A percentile compares a stretch with the other conserved stretches of the same genome.
These are phyloP conservation scores for Galago senegalensis DNA, from an alignment of 2,797 vertebrate genomes.

Conservation along the genomic window DNA sequence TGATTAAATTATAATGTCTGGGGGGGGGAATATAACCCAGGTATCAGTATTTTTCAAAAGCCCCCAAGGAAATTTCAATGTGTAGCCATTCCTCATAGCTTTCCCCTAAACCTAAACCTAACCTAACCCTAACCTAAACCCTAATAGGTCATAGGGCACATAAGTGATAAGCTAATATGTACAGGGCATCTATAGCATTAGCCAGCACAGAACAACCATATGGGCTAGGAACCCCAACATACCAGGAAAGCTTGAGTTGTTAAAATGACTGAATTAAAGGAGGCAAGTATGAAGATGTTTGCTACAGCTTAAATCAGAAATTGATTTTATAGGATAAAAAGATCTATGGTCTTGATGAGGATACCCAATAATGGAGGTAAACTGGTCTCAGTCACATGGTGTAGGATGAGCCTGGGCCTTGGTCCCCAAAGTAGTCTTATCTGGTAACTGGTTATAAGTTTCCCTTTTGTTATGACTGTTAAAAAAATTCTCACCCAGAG, in stretches of 20 bases:
- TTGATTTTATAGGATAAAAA: neutral
- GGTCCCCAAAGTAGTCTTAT: neutral
- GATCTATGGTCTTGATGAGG: neutral
- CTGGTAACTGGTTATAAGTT: neutral
- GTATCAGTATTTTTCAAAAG: neutral
- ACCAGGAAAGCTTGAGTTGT: neutral
- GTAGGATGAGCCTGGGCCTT: neutral
- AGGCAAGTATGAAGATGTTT: neutral
- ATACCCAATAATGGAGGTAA: neutral
- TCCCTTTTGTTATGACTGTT: neutral
- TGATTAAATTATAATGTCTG: neutral
- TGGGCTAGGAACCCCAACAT: neutral
- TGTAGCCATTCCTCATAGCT: neutral
- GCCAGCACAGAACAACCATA: neutral
- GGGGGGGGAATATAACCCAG: neutral
- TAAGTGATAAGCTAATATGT: neutral
- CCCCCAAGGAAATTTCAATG: neutral
- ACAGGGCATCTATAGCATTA: rapidly evolving
- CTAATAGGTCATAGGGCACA: neutral
- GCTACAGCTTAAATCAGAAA: neutral
- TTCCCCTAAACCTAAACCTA: neutral
- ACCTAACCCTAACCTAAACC: neutral
- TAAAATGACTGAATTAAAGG: neutral
- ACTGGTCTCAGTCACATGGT: neutral
- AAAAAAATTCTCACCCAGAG: neutral